Conservation (phyloP, 2,888 invertebrate species). For the Agrenia bidenticulata region DNA sequence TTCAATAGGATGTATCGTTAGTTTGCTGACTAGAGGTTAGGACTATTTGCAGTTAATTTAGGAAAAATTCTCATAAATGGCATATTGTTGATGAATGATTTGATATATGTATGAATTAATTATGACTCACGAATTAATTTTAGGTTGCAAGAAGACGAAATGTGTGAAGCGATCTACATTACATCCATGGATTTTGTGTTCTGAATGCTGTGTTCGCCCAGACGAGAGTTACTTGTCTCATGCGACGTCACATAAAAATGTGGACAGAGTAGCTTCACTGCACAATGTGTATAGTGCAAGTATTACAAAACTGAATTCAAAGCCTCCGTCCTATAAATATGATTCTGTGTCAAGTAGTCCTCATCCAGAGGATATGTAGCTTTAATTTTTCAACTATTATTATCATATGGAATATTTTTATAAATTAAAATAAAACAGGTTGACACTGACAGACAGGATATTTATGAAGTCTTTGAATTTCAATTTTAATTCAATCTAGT, state of each 20-base stretch:
- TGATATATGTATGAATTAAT: too few relatives aligned
- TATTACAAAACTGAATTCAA: constrained; percentile 16
- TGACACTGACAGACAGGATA: too few relatives aligned
- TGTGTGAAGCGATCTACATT: constrained; percentile 18
- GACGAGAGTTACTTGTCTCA: constrained; percentile 22
- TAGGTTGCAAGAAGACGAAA: constrained; percentile 20
- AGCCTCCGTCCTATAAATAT: constrained; percentile 34
- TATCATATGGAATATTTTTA: too few relatives aligned
- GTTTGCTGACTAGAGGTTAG: constrained; percentile 39
- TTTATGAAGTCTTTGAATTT: too few relatives aligned
- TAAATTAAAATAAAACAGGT: too few relatives aligned
- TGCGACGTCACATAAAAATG: constrained; percentile 27
- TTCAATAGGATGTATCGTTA: constrained; percentile 21
- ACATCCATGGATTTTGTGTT: constrained; percentile 26
- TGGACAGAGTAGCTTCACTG: constrained; percentile 34
- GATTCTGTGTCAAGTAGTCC: constrained; percentile 23
- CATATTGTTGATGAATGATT: too few relatives aligned
- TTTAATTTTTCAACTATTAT: too few relatives aligned
- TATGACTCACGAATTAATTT: too few relatives aligned
- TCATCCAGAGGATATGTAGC: too few relatives aligned
- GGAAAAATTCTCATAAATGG: too few relatives aligned
- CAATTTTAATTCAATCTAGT: too few relatives aligned
- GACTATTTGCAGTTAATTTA: background rate
- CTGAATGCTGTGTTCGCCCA: constrained; percentile 24
- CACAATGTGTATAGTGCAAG: constrained; percentile 31